Base-by-base conservation (phyloP, 1,140 invertebrate genomes). In the Ylistrum balloti region DNA sequence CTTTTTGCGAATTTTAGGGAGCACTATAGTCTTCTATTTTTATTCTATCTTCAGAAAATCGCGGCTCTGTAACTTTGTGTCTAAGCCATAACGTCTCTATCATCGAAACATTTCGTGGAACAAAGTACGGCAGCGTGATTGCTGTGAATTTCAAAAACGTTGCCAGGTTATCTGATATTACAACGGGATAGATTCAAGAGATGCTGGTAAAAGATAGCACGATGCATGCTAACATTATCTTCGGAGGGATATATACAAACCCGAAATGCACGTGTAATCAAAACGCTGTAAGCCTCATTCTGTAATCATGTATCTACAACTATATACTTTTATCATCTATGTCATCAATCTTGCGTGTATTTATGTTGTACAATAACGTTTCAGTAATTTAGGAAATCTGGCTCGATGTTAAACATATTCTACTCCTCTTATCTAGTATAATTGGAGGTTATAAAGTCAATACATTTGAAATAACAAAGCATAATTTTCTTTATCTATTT, bases 381-480 rank as follows among this genome's bases (percentile, higher is more conserved):
- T 28, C 56, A 74, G 56, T 74, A 17, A 74, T 74, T 74, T 74
- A 74, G 5, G 13, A 7, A 74, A 74, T 74, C 56, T 28, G 22
- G 22, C n/a, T 28, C 56, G 1, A 74, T 74, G 56, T 28, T 74
- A 74, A 74, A 74, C 56, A n/a, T 1, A 74, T 74, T 5, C 56
- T 3, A 28, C n/a, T n/a, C 28, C 56, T 74, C 22, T 74, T 74
- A 74, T 74, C 56, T 74, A 74, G 28, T n/a, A 74, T 74, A 74
- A 74, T 74, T 74, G 56, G 56, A 74, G 56, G 56, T 28, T 74
- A 74, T n/a, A n/a, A 74, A n/a, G 56, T n/a, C 41, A 45, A 13
- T 45, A 13, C 3, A 11, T 56, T 56, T 56, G 45, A 56, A 11
- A 22, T 3, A 20, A 56, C 45, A 56, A 22, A 56, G 22, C 45